Conservation (phyloP, 2,113 vertebrate species). For the Paraplagusia blochii region DNA sequence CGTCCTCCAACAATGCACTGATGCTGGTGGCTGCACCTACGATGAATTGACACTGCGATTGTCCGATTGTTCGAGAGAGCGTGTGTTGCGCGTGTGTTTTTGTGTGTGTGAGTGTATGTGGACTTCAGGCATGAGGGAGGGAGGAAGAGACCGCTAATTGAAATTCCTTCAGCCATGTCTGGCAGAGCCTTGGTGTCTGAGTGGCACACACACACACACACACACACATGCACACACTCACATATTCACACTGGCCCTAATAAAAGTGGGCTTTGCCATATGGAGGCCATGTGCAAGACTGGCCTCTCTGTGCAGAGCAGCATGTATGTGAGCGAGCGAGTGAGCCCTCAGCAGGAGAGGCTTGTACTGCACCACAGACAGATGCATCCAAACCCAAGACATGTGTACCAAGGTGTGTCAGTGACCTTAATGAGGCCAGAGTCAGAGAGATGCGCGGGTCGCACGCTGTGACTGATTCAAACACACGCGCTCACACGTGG, state of each 20-base stretch:
- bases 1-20: constrained; percentile 27
- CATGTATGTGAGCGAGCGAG: constrained; percentile 27
- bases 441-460: constrained; percentile 12
- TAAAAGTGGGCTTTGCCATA: constrained; percentile 77
- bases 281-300: constrained; percentile 76
- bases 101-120: constrained; percentile 17
- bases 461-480: constrained; percentile 7
- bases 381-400: constrained; percentile 44
- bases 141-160: constrained; percentile 73
- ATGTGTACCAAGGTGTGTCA: constrained; percentile 38
- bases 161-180: constrained; percentile 80
- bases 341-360: constrained; percentile 51
- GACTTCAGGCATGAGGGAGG: constrained; percentile 47
- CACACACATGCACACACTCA: constrained; percentile 27
- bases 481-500: constrained; percentile 2
- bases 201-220: constrained; percentile 58
- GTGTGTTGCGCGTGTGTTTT: no score
- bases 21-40: no score
- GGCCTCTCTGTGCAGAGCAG: constrained; percentile 60
- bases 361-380: constrained; percentile 44
- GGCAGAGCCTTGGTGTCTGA: constrained; percentile 72
- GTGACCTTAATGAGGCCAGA: constrained; percentile 24
- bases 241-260: constrained; percentile 66
- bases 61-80: no score
- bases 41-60: no score